Evolutionary conservation across 2,797 vertebrate genomes (phyloP), one percentile per base, ranked within the genome.

Genomic region (Picus viridis): DNA sequence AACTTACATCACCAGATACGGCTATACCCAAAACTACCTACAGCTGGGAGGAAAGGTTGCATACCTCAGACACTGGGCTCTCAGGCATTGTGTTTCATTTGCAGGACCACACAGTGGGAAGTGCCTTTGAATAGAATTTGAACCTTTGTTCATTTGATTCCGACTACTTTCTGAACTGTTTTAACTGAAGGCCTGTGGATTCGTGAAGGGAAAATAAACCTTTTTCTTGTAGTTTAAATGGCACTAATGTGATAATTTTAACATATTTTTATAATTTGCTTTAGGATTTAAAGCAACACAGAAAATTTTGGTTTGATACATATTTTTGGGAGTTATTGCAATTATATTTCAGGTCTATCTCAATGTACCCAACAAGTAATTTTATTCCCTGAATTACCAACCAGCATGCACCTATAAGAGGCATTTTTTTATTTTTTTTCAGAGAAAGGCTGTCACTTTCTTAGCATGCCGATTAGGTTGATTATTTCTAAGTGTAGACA

Each of bases 401-500:
- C 8, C 4, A 62, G 5, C 13, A 43, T 34, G n/a, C 89, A 54
- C 10, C 24, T 78, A 51, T 78, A 19, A 89, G 36, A 73, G 36
- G 9, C 9, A 7, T 34, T 49, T 80, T 83, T 4, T 34, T 34
- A 34, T 34, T 16, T 41, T 91, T 86, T 92, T 86, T 91, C 68
- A 64, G 90, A 23, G 3, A 29, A 92, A 82, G 36, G 30, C 10
- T 80, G 93, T 95, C 12, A 85, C 92, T 77, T 81, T 67, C 58
- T 77, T 91, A 77, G 54, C 56, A 57, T 68, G 36, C 83, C 54
- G 94, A 94, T 96, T 82, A 92, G 11, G 27, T 83, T 93, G 90
- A 89, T 95, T 89, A 92, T 57, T 81, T 88, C 63, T 70, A 92
- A 90, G 65, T 47, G 92, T 76, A 94, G 91, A 80, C 61, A 84